These are phyloP conservation scores for Tiliacea citrago DNA, from an alignment of 2,888 invertebrate genomes.

Conservation along the genomic window DNA sequence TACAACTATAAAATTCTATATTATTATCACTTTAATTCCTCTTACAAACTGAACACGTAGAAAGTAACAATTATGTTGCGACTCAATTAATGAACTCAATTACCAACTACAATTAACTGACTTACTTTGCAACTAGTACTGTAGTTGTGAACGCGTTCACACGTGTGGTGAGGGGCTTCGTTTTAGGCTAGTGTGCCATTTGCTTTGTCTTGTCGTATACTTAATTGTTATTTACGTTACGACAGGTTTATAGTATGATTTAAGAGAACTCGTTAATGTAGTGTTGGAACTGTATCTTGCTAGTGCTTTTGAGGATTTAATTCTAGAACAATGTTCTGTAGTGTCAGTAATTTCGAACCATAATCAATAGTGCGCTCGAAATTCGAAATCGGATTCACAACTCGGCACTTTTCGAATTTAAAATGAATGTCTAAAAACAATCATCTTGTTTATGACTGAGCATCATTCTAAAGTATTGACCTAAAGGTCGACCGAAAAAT, in stretches of 20 bases:
- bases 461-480: neutral
- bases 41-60: conserved; percentile 15
- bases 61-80: conserved; percentile 31
- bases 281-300: neutral
- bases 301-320: neutral
- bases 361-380: neutral
- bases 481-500: neutral
- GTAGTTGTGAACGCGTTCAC: conserved; percentile 16
- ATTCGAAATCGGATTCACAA: too few relatives aligned
- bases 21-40: neutral
- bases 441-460: neutral
- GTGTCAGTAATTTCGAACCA: neutral
- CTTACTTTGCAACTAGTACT: conserved; percentile 49
- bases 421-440: neutral
- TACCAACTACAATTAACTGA: conserved; percentile 45
- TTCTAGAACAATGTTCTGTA: neutral
- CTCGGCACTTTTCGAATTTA: neutral
- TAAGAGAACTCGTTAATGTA: neutral
- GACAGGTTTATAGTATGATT: conserved; percentile 8
- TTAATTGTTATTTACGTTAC: conserved; percentile 24
- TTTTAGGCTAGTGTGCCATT: conserved; percentile 24
- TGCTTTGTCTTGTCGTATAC: conserved; percentile 33
- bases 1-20: neutral
- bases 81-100: conserved; percentile 48
- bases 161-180: conserved; percentile 8